Conservation (phyloP, 64 coral and sea anemone genomes). For the Porites australiensis region DNA sequence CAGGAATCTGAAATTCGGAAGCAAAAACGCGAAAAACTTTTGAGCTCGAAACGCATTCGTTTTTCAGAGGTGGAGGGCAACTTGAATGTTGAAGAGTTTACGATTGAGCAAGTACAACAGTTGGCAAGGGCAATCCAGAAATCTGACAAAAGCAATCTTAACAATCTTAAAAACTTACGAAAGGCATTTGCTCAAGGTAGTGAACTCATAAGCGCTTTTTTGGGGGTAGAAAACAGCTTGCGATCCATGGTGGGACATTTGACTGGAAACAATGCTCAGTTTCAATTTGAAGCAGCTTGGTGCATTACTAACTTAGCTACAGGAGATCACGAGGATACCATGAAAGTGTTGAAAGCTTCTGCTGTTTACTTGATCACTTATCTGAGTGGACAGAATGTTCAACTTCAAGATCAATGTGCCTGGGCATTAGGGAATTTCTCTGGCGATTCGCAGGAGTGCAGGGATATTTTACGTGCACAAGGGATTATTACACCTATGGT, state of each 20-base stretch:
- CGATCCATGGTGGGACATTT: slow-evolving; percentile 82
- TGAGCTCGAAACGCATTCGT: slow-evolving; percentile 91
- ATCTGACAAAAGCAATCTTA: slow-evolving; percentile 68
- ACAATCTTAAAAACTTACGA: slow-evolving; percentile 77
- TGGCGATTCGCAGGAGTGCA: slow-evolving; percentile 92
- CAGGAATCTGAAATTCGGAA: slow-evolving; percentile 85
- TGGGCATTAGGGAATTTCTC: slow-evolving; percentile 98
- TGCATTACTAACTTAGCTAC: slow-evolving; percentile 95
- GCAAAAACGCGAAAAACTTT: slow-evolving; percentile 92
- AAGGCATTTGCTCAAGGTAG: slow-evolving; percentile 96
- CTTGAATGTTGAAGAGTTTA: slow-evolving; percentile 70
- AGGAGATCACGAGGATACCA: slow-evolving; percentile 81
- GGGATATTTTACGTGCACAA: slow-evolving; percentile 79
- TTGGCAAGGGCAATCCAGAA: slow-evolving; percentile 83
- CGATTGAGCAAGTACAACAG: slow-evolving; percentile 77
- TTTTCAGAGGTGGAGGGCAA: slow-evolving; percentile 73
- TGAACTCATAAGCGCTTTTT: slow-evolving; percentile 75
- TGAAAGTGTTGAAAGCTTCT: slow-evolving; percentile 80
- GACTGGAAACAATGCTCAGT: slow-evolving; percentile 72
- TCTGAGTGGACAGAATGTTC: slow-evolving; percentile 80
- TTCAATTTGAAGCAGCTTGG: slow-evolving; percentile 93
- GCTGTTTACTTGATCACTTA: slow-evolving; percentile 97
- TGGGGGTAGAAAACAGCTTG: slow-evolving; percentile 77
- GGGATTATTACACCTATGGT: slow-evolving; percentile 84
- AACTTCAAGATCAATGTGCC: slow-evolving; percentile 94